Conservation (phyloP, 2,888 invertebrate genomes). For the Quadriops clusia region DNA sequence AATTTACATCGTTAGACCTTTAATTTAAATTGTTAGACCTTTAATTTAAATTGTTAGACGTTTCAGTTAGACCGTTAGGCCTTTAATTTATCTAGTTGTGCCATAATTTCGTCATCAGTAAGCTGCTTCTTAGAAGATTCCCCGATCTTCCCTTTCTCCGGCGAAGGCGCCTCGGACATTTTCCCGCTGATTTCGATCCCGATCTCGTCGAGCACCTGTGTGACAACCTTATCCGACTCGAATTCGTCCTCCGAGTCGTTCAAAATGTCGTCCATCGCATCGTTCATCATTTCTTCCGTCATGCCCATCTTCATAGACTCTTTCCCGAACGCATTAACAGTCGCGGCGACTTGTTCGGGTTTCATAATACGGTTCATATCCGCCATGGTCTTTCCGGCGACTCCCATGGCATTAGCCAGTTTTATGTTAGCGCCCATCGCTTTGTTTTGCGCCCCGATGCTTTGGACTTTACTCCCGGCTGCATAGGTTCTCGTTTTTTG, state of each 20-base stretch:
- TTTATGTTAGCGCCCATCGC: constrained; percentile 83
- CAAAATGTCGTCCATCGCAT: constrained; percentile 80
- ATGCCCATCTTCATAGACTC: constrained; percentile 85
- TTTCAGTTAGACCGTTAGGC: too few relatives aligned
- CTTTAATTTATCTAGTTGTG: constrained; percentile 52
- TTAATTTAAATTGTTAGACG: too few relatives aligned
- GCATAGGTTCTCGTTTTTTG: constrained; percentile 74
- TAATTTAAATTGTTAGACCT: too few relatives aligned
- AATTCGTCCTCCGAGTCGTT: constrained; percentile 84
- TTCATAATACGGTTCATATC: constrained; percentile 79
- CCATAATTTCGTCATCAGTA: constrained; percentile 59
- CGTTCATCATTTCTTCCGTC: constrained; percentile 93
- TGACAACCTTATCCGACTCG: constrained; percentile 79
- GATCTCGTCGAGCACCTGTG: constrained; percentile 88
- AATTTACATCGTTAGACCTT: too few relatives aligned
- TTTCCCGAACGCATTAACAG: constrained; percentile 72
- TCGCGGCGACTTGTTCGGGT: constrained; percentile 70
- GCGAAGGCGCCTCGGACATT: constrained; percentile 54
- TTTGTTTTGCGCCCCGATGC: constrained; percentile 78
- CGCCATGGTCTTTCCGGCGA: constrained; percentile 81
- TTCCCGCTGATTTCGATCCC: constrained; percentile 89
- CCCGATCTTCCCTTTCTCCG: constrained; percentile 48
- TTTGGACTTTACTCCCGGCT: constrained; percentile 66
- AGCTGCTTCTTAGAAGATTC: constrained; percentile 38
- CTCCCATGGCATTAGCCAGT: constrained; percentile 76